A percentile compares a stretch with the other conserved stretches of the same genome.
These are phyloP conservation scores for Campoplex capitator DNA, from an alignment of 2,888 invertebrate species.

Conservation along the genomic window DNA sequence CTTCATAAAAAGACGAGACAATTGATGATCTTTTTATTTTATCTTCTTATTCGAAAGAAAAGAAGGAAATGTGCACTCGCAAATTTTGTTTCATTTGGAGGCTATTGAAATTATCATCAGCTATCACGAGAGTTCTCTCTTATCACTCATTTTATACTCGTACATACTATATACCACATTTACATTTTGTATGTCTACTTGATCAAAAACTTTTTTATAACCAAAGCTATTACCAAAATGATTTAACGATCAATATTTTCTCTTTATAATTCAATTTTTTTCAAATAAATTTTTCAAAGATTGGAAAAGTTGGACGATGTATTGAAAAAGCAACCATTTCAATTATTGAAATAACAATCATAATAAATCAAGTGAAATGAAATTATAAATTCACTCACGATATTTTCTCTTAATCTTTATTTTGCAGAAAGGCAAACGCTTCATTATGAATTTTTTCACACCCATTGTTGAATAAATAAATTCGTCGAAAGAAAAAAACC, in stretches of 20 bases:
- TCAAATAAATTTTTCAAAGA: background rate
- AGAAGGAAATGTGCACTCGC: background rate
- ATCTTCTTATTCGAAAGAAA: constrained; percentile 1
- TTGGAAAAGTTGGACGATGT: background rate
- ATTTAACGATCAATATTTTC: background rate
- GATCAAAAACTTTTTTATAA: background rate
- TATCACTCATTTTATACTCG: constrained; percentile 44
- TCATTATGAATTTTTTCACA: constrained; percentile 81
- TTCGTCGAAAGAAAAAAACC: background rate
- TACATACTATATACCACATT: constrained; percentile 10
- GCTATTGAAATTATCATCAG: constrained; percentile 54
- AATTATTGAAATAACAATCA: background rate
- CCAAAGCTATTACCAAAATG: background rate
- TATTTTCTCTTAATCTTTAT: constrained; percentile 78
- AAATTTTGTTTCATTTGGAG: constrained; percentile 17
- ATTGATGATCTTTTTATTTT: constrained; percentile 19
- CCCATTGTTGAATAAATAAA: constrained; percentile 75
- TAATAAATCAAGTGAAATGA: constrained; percentile 25
- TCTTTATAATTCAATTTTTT: background rate
- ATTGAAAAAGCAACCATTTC: background rate
- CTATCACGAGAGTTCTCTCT: constrained; percentile 47
- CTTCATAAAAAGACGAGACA: constrained; percentile 31
- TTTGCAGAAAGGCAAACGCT: constrained; percentile 81
- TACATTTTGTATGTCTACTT: constrained; percentile 11
- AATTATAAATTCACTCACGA: constrained; percentile 73